Conservation (phyloP, 2,113 vertebrate species). For the Pollachius pollachius region DNA sequence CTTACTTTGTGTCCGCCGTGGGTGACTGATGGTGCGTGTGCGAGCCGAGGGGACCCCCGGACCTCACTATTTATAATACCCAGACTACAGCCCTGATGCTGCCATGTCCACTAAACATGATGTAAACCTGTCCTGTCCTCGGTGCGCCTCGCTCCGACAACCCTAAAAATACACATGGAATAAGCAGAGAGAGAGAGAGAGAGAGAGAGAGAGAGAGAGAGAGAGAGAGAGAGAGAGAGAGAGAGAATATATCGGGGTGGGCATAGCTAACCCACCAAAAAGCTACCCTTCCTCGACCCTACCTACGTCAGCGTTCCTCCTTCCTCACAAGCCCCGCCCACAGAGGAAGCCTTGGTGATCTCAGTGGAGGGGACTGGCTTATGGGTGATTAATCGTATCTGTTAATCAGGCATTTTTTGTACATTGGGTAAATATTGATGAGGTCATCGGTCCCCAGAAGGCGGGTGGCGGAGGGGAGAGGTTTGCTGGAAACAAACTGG, state of each 20-base stretch:
- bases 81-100: neutral
- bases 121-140: constrained; percentile 45
- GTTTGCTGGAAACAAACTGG: no score
- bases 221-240: no score
- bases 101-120: constrained; percentile 49
- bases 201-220: no score
- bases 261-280: neutral
- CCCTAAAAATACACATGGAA: constrained; percentile 44
- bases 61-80: no score
- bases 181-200: no score
- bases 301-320: constrained; percentile 24
- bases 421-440: constrained; percentile 36
- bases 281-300: neutral
- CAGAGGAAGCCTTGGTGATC: constrained; percentile 27
- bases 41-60: no score
- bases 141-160: constrained; percentile 8
- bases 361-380: constrained; percentile 28
- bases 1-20: no score
- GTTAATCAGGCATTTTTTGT: constrained; percentile 40
- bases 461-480: constrained; percentile 8
- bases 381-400: constrained; percentile 53
- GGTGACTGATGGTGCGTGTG: no score
- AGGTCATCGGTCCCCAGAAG: constrained; percentile 18
- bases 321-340: constrained; percentile 8
- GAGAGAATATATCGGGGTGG: constrained; percentile 3